Evolutionary conservation across 2,113 vertebrate genomes (phyloP).

Genomic region (Corydoras maculifer): DNA sequence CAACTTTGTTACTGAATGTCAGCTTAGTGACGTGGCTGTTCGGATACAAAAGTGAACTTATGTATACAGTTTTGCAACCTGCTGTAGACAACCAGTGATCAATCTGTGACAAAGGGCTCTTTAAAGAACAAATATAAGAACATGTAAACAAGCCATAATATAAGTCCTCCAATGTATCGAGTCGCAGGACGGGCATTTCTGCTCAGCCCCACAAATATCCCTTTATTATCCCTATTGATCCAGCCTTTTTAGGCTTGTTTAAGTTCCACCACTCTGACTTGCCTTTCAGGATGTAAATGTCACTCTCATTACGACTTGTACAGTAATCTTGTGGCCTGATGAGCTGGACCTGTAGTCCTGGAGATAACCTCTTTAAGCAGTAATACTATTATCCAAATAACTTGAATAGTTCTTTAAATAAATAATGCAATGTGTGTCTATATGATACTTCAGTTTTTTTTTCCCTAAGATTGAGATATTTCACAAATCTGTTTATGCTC

Average conservation of each 20-base stretch:
- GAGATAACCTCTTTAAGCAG: conserved; percentile 27
- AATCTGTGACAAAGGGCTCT: conserved; percentile 32
- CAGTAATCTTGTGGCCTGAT: conserved; percentile 14
- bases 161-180: conserved; percentile 23
- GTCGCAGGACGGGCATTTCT: not conserved
- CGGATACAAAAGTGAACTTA: conserved; percentile 18
- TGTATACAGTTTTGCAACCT: conserved; percentile 22
- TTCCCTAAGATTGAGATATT: not conserved
- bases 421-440: conserved; percentile 34
- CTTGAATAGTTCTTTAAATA: conserved; percentile 34
- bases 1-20: conserved; percentile 19
- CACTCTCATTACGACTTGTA: conserved; percentile 25
- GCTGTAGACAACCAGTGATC: conserved; percentile 15
- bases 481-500: conserved; percentile 8
- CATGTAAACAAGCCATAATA: conserved; percentile 31
- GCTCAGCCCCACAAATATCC: conserved; percentile 3
- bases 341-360: conserved; percentile 23
- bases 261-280: conserved; percentile 22
- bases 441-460: conserved; percentile 23
- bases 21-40: conserved; percentile 12
- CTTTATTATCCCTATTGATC: not conserved
- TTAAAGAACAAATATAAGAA: conserved; percentile 27
- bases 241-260: conserved; percentile 9
- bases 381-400: conserved; percentile 38
- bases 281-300: conserved; percentile 34